Evolutionary conservation across 2,797 vertebrate genomes (phyloP).

Genomic region (Propithecus deckenii): DNA sequence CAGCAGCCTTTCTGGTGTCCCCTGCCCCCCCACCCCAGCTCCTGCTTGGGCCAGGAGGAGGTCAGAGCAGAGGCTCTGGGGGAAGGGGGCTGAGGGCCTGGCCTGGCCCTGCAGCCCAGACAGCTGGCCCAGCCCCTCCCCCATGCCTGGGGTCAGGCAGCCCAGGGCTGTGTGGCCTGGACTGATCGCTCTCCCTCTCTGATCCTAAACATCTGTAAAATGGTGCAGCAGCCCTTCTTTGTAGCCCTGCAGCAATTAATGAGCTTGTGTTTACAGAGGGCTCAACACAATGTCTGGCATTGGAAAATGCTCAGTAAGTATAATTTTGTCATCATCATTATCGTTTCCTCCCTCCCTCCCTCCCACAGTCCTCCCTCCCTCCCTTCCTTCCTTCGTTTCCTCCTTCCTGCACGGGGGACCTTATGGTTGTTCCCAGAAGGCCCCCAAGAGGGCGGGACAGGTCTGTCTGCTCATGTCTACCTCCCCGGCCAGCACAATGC

Average conservation of each 20-base stretch:
- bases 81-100: background rate
- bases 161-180: background rate
- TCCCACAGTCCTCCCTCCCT: too few species aligned
- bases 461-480: background rate
- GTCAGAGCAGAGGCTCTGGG: background rate
- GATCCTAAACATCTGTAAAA: background rate
- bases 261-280: background rate
- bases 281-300: rapidly evolving
- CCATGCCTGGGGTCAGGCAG: background rate
- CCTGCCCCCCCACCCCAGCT: background rate
- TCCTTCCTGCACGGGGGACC: background rate
- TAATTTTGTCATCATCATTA: background rate
- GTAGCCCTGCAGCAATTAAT: background rate
- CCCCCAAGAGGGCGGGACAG: background rate
- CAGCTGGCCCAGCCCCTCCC: background rate
- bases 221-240: background rate
- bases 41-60: background rate
- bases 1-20: background rate
- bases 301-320: background rate
- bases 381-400: too few species aligned
- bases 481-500: background rate
- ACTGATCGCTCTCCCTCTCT: background rate
- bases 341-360: background rate
- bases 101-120: too few species aligned
- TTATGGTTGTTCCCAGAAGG: background rate